Evolutionary conservation across 2,888 invertebrate genomes (phyloP).

Genomic region (Drosophila melanosoma): DNA sequence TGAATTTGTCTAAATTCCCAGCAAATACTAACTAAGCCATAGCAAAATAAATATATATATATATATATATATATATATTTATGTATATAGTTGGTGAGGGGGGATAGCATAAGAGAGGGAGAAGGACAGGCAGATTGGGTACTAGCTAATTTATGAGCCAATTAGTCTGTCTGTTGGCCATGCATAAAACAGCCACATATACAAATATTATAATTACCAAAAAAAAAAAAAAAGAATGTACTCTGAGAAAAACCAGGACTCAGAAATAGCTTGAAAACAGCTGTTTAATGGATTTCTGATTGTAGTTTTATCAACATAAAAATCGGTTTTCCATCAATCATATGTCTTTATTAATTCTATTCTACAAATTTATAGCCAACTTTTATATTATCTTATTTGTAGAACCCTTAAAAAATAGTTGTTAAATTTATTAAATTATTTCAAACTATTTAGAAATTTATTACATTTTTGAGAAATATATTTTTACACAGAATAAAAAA

Average conservation of each 20-base stretch:
- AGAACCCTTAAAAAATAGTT: neutral
- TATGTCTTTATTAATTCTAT: neutral
- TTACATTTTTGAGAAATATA: fast-evolving
- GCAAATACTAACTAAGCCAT: constrained; percentile 7
- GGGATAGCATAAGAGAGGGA: neutral
- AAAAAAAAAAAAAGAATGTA: neutral
- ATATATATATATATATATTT: neutral
- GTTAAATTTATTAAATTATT: neutral
- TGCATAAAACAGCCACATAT: constrained; percentile 47
- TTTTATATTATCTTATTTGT: neutral
- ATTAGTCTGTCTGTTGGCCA: constrained; percentile 65
- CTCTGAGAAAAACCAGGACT: neutral
- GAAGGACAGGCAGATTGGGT: neutral
- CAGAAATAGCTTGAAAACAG: neutral
- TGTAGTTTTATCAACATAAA: neutral
- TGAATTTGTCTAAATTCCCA: constrained; percentile 68
- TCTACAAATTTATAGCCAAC: neutral
- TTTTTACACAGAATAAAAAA: fast-evolving
- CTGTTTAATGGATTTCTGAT: neutral
- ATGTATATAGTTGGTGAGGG: neutral
- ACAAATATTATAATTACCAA: constrained; percentile 46
- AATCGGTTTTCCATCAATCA: neutral
- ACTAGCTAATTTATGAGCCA: constrained; percentile 72
- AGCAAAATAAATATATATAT: neutral
- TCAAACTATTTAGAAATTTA: neutral